Conservation (phyloP, 2,113 vertebrate species). For the Suricata suricatta region DNA sequence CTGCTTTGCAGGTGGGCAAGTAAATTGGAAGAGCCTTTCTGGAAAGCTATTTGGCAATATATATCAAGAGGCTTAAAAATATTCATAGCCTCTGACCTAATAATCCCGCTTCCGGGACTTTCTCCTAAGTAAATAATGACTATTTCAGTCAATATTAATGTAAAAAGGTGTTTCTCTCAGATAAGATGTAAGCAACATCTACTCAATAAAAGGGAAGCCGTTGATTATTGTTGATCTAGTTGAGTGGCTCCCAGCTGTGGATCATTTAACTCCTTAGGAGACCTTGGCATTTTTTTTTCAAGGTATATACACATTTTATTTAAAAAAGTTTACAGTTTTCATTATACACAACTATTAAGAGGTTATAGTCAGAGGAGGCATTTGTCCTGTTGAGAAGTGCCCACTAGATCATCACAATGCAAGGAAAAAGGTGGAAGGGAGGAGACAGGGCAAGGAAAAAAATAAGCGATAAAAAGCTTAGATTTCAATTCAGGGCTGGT, state of each 20-base stretch:
- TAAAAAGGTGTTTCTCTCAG: conserved; percentile 51
- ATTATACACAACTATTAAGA: conserved; percentile 94
- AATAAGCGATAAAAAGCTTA: conserved; percentile 61
- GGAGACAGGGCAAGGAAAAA: conserved; percentile 37
- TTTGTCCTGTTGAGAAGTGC: conserved; percentile 88
- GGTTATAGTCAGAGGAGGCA: conserved; percentile 92
- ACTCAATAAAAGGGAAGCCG: background rate
- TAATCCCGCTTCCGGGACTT: conserved; percentile 20
- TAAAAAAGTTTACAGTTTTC: conserved; percentile 93
- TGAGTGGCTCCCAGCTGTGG: background rate
- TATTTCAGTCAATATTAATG: conserved; percentile 51
- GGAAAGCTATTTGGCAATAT: conserved; percentile 44
- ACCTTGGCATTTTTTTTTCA: no score
- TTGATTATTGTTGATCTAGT: background rate
- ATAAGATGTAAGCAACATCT: conserved; percentile 8
- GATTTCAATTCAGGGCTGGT: conserved; percentile 77
- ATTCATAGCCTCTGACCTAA: conserved; percentile 37
- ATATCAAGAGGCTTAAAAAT: conserved; percentile 42
- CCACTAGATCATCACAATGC: conserved; percentile 87
- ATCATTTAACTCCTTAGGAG: background rate
- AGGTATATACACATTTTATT: conserved; percentile 90
- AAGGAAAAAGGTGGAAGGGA: conserved; percentile 57
- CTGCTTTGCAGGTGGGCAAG: background rate
- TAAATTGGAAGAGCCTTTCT: conserved; percentile 27
- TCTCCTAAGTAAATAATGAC: conserved; percentile 50